phyloP scores from a whole-genome alignment of 2,888 invertebrate genomes.

The Heliconius charithonia region DNA sequence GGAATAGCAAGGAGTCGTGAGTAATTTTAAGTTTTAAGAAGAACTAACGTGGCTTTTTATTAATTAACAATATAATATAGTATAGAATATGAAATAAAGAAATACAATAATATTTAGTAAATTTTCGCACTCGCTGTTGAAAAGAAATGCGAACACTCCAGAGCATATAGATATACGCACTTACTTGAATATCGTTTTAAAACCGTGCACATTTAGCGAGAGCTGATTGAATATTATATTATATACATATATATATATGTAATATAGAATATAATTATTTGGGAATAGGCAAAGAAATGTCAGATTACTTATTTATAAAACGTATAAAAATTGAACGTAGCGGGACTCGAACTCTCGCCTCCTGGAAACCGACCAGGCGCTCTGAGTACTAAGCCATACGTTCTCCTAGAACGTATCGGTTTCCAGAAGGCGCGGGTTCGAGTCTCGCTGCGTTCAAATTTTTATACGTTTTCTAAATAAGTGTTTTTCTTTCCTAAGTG shows the following conservation, averaged over 20 bases:
- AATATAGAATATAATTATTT: constrained; percentile 37
- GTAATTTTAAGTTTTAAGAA: constrained; percentile 57
- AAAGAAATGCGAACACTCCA: constrained; percentile 42
- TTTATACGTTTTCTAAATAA: too few relatives aligned
- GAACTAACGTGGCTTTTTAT: constrained; percentile 45
- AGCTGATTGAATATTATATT: constrained; percentile 26
- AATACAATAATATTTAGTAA: constrained; percentile 39
- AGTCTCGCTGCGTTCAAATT: too few relatives aligned
- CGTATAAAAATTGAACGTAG: too few relatives aligned
- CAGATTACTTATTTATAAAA: neutral
- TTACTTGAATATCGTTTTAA: constrained; percentile 38
- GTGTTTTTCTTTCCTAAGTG: too few relatives aligned
- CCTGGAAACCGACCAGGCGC: too few relatives aligned
- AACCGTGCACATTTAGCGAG: constrained; percentile 45
- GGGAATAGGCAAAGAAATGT: constrained; percentile 42
- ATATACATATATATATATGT: constrained; percentile 27
- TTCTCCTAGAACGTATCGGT: too few relatives aligned
- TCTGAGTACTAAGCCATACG: too few relatives aligned
- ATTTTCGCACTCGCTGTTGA: constrained; percentile 46
- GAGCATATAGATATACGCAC: constrained; percentile 48
- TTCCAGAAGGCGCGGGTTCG: too few relatives aligned
- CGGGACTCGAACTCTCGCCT: too few relatives aligned
- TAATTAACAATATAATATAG: constrained; percentile 35
- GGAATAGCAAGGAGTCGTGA: constrained; percentile 83
- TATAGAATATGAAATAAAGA: constrained; percentile 32